Base-by-base conservation (phyloP, 2,888 invertebrate genomes). In the Argyra leucocephala region DNA sequence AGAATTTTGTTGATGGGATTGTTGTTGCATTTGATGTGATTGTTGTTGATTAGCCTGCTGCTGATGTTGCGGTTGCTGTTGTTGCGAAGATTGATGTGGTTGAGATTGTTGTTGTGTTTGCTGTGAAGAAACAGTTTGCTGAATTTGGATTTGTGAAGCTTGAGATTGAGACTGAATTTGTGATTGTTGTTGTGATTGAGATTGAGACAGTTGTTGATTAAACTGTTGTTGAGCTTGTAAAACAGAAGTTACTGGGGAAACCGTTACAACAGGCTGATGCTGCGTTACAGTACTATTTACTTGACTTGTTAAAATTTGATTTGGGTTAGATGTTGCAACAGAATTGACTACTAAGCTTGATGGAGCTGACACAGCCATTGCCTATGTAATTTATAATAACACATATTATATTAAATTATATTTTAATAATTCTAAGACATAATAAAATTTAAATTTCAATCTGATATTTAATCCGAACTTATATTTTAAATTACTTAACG, bases 301-400 rank as follows among this genome's bases (percentile, higher is more conserved):
- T 70, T 74, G 74, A 66, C 72, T 71, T 63, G 74, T 74, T 63
- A 74, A 76, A 58, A 74, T 71, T 68, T 75, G 76, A 65, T 71
- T 70, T 61, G 78, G 73, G 73, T 76, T 76, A 67, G 76, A 74
- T 68, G 75, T 73, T 63, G 78, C 75, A 67, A 79, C 77, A 66
- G 80, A 79, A 73, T 80, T 79, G 37, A 79, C 79, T 69, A 80
- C 76, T 68, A 80, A 77, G 73, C 74, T 80, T 70, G 76, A 78
- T 62, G 75, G 71, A 66, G 76, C 75, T 57, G 77, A 75, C 64
- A 73, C 75, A 67, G 77, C 73, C 74, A 78, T 72, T 26, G 70
- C 66, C 67, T 69, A 61, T 64, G 66, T 61, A 6, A 6, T 18
- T 23, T 23, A 63, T n/a, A 57, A 57, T 57, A 31, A 37, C 37